Evolutionary conservation across 2,797 vertebrate species (phyloP).

Genomic region (Diceros bicornis): DNA sequence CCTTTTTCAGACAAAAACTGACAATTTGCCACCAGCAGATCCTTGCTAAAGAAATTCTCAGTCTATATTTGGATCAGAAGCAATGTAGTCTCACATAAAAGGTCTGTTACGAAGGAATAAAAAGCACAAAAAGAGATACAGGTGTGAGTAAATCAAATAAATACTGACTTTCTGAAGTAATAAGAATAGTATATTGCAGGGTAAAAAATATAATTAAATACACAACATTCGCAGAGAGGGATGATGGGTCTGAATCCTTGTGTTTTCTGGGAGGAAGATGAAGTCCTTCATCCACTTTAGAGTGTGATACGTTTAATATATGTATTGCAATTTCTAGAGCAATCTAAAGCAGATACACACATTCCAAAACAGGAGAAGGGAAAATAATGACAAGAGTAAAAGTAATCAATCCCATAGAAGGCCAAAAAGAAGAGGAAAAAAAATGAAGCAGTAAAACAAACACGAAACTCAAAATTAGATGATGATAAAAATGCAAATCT

Average conservation of each 20-base stretch:
- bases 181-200: neutral
- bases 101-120: neutral
- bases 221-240: neutral
- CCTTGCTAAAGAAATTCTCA: neutral
- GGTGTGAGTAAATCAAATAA: neutral
- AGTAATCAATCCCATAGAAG: neutral
- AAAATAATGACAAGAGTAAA: neutral
- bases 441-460: neutral
- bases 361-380: neutral
- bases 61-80: neutral
- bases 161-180: neutral
- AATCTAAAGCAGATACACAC: neutral
- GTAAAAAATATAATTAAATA: neutral
- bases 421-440: neutral
- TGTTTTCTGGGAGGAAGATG: neutral
- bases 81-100: neutral
- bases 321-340: neutral
- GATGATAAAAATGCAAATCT: neutral
- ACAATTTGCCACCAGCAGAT: neutral
- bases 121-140: neutral
- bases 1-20: neutral
- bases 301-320: neutral
- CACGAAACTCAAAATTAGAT: neutral
- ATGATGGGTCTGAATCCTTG: neutral
- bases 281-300: neutral